Conservation (phyloP, 1,140 invertebrate genomes). For the Penaeus indicus region DNA sequence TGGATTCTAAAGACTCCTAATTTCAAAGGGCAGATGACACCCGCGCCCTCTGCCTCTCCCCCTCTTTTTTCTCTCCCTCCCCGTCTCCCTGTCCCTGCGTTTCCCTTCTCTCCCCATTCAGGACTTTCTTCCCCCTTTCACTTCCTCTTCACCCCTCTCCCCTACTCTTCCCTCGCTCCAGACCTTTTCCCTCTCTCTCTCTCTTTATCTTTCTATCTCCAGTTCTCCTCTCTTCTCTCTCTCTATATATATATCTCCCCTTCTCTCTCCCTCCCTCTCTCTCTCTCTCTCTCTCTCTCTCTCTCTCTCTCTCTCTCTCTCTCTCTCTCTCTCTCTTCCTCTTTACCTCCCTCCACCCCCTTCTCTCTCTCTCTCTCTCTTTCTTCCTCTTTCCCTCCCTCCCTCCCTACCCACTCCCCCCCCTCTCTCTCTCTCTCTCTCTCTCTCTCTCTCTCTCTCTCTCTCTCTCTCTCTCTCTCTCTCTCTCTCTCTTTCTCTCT, state of each 20-base stretch:
- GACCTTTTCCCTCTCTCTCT: neutral
- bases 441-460: neutral
- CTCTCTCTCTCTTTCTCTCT: neutral
- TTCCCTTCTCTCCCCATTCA: neutral
- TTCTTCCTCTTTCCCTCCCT: neutral
- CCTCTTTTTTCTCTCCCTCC: neutral
- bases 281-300: neutral
- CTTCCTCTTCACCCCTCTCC: neutral
- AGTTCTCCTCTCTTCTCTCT: neutral
- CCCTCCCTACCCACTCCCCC: too few relatives aligned
- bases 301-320: neutral
- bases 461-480: neutral
- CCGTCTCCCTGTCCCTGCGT: neutral
- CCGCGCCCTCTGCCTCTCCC: neutral
- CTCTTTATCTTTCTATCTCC: neutral
- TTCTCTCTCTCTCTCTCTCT: neutral
- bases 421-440: neutral
- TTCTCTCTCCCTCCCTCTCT: neutral
- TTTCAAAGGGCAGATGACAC: conserved; percentile 57
- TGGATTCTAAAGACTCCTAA: conserved; percentile 46
- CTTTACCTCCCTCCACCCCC: neutral
- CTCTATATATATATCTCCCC: neutral
- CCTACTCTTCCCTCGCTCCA: neutral
- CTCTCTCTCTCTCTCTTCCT: neutral
- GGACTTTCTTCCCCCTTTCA: neutral